A percentile compares a stretch with the other conserved stretches of the same genome.
These are phyloP conservation scores for Stichodactyla helianthus DNA, from an alignment of 64 coral and sea anemone genomes.

Conservation along the genomic window DNA sequence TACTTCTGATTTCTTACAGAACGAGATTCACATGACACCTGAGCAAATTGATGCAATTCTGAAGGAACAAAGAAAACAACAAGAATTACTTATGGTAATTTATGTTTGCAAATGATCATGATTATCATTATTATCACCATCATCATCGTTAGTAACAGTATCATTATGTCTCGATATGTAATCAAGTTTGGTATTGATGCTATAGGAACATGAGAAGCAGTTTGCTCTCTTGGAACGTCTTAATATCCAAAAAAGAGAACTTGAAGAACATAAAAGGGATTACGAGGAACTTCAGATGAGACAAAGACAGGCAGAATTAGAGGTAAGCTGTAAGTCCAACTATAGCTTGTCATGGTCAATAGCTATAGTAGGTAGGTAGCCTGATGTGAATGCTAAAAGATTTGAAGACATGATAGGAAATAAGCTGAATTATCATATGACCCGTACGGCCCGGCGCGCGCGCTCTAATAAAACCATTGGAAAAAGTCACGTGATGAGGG, in stretches of 20 bases:
- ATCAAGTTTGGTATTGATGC: not conserved
- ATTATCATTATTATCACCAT: not conserved
- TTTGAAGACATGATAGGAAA: no score
- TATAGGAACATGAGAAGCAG: slow-evolving; percentile 60
- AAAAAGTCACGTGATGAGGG: no score
- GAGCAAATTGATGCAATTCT: slow-evolving; percentile 22
- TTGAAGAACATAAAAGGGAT: slow-evolving; percentile 54
- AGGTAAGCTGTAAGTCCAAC: slow-evolving; percentile 7
- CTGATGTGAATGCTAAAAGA: no score
- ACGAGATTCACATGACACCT: not conserved
- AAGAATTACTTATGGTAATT: slow-evolving; percentile 44
- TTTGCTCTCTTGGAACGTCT: slow-evolving; percentile 48
- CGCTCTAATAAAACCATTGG: no score
- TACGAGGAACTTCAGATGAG: slow-evolving; percentile 42
- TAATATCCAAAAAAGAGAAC: slow-evolving; percentile 47
- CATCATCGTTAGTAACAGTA: not conserved
- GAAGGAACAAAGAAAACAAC: slow-evolving; percentile 53
- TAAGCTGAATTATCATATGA: no score
- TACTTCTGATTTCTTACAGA: not conserved
- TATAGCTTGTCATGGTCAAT: not conserved
- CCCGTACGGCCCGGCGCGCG: no score
- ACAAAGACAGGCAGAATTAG: slow-evolving; percentile 34
- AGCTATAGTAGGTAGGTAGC: no score
- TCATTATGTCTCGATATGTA: not conserved
- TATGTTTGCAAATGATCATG: not conserved